Base-by-base conservation (phyloP, 2,113 vertebrate genomes). In the Gila orcuttii region DNA sequence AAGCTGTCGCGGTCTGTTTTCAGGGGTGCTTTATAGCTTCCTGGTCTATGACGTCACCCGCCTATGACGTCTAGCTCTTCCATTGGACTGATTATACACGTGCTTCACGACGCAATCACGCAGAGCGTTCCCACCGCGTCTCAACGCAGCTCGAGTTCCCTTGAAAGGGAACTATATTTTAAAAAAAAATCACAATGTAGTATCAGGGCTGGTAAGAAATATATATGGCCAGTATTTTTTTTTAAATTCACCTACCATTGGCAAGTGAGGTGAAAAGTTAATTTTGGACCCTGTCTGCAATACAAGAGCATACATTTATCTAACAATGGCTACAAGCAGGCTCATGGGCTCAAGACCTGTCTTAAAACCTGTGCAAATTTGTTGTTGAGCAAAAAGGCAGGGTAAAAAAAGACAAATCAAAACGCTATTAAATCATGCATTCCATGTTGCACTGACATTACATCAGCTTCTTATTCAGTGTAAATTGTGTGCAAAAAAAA, bases 391-490 rank as follows among this genome's bases (percentile, higher is more conserved):
- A 21, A 82, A 82, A 66, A 82, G 42, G 19, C 45, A 28, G 45
- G 17, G 15, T 6, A 36, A 36, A 45, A 19, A 66, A 68, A 75
- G 77, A 31, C 3, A 82, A 74, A 68, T 84, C 36, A 33, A 52
- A 85, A 68, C 23, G 4, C 42, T 68, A 79, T 69, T 79, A 85
- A 57, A 85, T 79, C 47, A 52, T 50, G 50, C 36, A 66, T 55
- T 78, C 11, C 23, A 50, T 57, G 31, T 85, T 85, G 84, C 84
- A 31, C 47, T 55, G 75, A 79, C 33, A 71, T 85, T 85, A 55
- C 84, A 79, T 85, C 84, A 85, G 60, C 77, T 79, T 64, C 45
- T 79, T 79, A 85, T 69, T 62, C 36, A 31, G 28, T 81, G 71
- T 28, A 84, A 88, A 88, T 84, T 83, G 21, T 57, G 64, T 21